Conservation (phyloP, 2,888 invertebrate species). For the Lottia scabra region DNA sequence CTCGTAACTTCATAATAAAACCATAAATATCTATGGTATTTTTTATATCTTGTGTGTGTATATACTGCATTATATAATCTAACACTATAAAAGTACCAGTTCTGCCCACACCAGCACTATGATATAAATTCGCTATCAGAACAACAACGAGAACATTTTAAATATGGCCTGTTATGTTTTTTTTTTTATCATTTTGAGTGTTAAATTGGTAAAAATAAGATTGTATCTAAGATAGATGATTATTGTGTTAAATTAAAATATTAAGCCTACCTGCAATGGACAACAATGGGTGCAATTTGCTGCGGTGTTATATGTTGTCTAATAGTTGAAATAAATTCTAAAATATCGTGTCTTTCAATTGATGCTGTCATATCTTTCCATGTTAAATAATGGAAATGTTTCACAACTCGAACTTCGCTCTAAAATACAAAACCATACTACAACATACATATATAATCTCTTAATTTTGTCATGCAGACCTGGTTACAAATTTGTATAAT, state of each 20-base stretch:
- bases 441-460: background rate
- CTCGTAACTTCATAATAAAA: slow-evolving; percentile 39
- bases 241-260: background rate
- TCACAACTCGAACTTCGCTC: slow-evolving; percentile 26
- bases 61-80: slow-evolving; percentile 30
- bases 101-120: slow-evolving; percentile 75
- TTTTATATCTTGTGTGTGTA: slow-evolving; percentile 28
- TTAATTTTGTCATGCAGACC: too few relatives aligned
- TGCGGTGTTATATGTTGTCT: slow-evolving; percentile 42
- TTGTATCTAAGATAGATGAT: too few relatives aligned
- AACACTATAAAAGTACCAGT: slow-evolving; percentile 39
- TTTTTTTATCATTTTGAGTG: background rate
- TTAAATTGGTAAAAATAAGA: too few relatives aligned
- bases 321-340: slow-evolving; percentile 47
- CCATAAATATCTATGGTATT: slow-evolving; percentile 42
- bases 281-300: slow-evolving; percentile 40
- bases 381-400: slow-evolving; percentile 50
- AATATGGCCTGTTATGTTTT: too few relatives aligned
- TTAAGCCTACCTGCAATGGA: slow-evolving; percentile 48
- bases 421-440: background rate
- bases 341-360: slow-evolving; percentile 39
- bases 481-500: too few relatives aligned
- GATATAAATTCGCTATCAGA: background rate
- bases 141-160: background rate
- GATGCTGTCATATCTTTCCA: slow-evolving; percentile 50